Percentiles rank a stretch among this genome's conserved stretches.
Conservation (phyloP, 30 jellyfish, hydroid and myxozoan species). For the Aurelia coerulea region DNA sequence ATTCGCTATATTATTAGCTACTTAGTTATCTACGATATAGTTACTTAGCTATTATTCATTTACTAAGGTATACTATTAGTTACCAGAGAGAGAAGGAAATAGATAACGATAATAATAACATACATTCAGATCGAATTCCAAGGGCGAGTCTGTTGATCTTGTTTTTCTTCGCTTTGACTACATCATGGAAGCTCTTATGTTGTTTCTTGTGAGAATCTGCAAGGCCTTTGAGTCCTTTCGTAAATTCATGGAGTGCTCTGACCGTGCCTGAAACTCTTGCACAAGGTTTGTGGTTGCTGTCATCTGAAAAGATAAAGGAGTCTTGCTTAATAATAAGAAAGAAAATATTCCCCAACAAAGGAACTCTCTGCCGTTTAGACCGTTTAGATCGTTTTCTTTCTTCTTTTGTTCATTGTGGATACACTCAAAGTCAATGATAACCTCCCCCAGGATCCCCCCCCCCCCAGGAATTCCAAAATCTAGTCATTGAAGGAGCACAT, state of each 20-base stretch:
- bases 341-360: background rate
- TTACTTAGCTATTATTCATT: too few relatives aligned
- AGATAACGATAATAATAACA: background rate
- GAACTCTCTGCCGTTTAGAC: too few relatives aligned
- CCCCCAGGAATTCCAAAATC: too few relatives aligned
- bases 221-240: slow-evolving; percentile 60
- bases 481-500: too few relatives aligned
- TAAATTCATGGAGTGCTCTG: slow-evolving; percentile 41
- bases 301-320: background rate
- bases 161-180: slow-evolving; percentile 8
- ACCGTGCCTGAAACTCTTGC: slow-evolving; percentile 31
- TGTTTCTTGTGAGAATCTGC: slow-evolving; percentile 33
- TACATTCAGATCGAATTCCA: slow-evolving; percentile 59
- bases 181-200: slow-evolving; percentile 25
- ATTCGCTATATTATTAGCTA: too few relatives aligned
- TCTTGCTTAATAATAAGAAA: background rate
- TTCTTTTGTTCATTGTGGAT: too few relatives aligned
- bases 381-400: too few relatives aligned
- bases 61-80: too few relatives aligned
- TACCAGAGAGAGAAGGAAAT: too few relatives aligned
- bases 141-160: slow-evolving; percentile 48
- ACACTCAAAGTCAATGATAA: too few relatives aligned
- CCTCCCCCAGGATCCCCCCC: too few relatives aligned
- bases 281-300: slow-evolving; percentile 34
- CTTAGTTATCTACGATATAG: too few relatives aligned